Percentiles rank a stretch among this genome's conserved stretches.
Conservation (phyloP, 2,113 vertebrate species). For the Panthera uncia region DNA sequence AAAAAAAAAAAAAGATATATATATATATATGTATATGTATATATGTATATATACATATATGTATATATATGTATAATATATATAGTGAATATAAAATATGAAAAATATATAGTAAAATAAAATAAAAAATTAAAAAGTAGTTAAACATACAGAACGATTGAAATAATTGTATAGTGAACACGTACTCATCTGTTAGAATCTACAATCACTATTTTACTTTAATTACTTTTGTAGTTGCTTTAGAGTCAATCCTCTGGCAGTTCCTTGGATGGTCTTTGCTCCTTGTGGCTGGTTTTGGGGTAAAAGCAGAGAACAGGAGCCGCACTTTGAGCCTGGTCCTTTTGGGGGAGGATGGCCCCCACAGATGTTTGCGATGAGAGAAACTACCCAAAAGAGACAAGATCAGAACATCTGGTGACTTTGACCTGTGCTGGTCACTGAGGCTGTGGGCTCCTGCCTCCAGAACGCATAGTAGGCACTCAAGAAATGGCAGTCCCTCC, state of each 20-base stretch:
- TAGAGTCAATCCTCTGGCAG: no score
- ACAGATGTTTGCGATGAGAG: background rate
- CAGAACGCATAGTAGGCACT: background rate
- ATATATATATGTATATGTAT: no score
- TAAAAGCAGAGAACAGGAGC: background rate
- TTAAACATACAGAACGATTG: background rate
- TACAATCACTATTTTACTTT: background rate
- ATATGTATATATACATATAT: no score
- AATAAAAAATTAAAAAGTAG: background rate
- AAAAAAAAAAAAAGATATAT: no score
- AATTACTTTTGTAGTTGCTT: background rate
- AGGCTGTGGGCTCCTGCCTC: background rate
- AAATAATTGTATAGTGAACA: background rate
- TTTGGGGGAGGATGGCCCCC: background rate
- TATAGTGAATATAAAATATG: no score
- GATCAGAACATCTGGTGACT: background rate
- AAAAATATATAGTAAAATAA: background rate
- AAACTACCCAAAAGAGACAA: background rate
- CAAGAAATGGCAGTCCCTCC: background rate
- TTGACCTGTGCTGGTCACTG: background rate
- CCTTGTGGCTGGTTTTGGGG: background rate
- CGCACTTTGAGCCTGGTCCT: background rate
- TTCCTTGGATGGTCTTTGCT: background rate
- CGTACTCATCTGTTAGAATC: background rate
- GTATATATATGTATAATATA: no score